These are phyloP conservation scores for Agapornis canus DNA, from an alignment of 2,797 vertebrate genomes.

Conservation along the genomic window DNA sequence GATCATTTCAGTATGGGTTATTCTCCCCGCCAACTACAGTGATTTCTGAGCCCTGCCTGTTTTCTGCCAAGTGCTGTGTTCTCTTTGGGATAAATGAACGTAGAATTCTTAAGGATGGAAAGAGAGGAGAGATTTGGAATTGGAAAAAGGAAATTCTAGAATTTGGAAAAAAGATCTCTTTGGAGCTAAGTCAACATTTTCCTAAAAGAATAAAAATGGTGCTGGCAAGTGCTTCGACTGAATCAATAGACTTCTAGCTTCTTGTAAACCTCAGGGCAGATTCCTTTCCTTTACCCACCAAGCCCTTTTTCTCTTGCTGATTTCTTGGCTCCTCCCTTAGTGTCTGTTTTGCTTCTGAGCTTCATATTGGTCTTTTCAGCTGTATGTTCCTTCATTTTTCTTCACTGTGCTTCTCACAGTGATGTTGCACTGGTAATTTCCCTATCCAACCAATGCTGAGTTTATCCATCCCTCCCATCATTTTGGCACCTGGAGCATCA, in stretches of 20 bases:
- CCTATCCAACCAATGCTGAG: neutral
- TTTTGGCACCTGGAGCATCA: neutral
- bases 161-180: neutral
- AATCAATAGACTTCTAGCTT: neutral
- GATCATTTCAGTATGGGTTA: neutral
- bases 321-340: neutral
- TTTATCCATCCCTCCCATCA: neutral
- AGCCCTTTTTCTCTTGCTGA: neutral
- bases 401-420: neutral
- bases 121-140: neutral
- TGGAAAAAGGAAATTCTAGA: neutral
- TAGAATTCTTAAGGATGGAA: neutral
- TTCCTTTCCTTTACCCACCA: neutral
- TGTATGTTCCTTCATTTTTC: neutral
- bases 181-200: neutral
- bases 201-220: neutral
- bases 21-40: neutral
- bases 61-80: neutral
- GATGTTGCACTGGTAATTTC: neutral
- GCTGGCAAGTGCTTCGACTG: neutral
- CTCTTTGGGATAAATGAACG: neutral
- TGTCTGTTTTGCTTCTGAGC: neutral
- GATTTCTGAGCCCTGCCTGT: neutral
- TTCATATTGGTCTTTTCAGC: neutral
- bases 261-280: neutral